A percentile compares a stretch with the other conserved stretches of the same genome.
These are phyloP conservation scores for Neodiprion virginianus DNA, from an alignment of 1,140 invertebrate species.

Conservation along the genomic window DNA sequence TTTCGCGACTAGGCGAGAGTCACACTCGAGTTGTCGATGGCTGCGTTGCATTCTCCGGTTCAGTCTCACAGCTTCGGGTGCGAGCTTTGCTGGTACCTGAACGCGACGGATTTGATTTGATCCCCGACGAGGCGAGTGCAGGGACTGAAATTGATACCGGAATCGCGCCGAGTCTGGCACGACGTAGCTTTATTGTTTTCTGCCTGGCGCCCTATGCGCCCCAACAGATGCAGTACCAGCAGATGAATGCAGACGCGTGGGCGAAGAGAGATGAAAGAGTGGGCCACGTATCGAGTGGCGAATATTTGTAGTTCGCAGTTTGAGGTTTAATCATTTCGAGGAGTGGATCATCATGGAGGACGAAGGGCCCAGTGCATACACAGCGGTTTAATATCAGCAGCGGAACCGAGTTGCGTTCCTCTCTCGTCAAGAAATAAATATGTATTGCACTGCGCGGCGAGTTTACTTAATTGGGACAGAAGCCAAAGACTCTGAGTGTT, in stretches of 20 bases:
- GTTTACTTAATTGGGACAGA: too few species aligned
- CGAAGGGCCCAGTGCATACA: neutral
- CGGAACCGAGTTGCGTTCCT: too few species aligned
- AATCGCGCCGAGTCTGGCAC: neutral
- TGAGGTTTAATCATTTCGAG: neutral
- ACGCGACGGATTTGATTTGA: neutral
- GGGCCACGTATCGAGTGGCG: neutral
- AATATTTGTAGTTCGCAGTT: neutral
- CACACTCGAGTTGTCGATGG: neutral
- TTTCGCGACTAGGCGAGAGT: neutral
- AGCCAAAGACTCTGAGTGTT: too few species aligned
- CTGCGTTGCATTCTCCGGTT: neutral
- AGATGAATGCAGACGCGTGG: neutral
- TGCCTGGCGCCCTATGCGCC: neutral
- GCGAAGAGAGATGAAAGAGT: neutral
- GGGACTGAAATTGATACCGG: conserved; percentile 2
- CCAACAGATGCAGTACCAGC: neutral
- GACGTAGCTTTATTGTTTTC: conserved; percentile 5
- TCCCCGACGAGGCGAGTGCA: neutral
- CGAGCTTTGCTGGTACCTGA: neutral
- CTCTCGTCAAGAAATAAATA: too few species aligned
- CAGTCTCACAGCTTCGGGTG: neutral
- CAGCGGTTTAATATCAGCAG: neutral
- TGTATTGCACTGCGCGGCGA: too few species aligned
- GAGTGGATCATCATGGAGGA: neutral